Percentiles rank a stretch among this genome's conserved stretches.
Evolutionary conservation across 2,888 invertebrate genomes (phyloP).

Genomic region (Cancer borealis): DNA sequence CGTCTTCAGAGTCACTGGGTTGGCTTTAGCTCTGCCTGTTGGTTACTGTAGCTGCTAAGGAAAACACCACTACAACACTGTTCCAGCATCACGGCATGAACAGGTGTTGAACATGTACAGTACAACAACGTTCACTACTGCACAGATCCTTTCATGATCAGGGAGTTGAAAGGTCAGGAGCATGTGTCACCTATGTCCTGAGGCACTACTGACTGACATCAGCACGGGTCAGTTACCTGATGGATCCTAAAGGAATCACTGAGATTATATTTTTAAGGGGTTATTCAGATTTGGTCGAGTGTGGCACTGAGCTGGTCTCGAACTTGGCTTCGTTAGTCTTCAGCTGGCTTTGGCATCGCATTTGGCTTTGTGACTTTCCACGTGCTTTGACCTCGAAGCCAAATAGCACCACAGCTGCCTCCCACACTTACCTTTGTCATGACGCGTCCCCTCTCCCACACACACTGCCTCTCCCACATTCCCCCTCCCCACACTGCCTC

Average conservation of each 20-base stretch:
- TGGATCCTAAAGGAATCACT: background rate
- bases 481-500: slow-evolving; percentile 1
- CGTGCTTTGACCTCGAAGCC: background rate
- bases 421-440: slow-evolving; percentile 3
- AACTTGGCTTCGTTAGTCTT: background rate
- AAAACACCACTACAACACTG: background rate
- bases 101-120: background rate
- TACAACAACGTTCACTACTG: background rate
- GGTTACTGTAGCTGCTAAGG: background rate
- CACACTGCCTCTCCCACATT: background rate
- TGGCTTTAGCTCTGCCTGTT: background rate
- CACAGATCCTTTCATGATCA: background rate
- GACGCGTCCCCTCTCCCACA: background rate
- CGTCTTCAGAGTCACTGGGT: background rate
- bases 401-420: background rate
- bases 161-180: background rate
- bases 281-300: too few relatives aligned
- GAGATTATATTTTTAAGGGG: too few relatives aligned
- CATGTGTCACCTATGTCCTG: background rate
- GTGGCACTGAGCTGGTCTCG: background rate
- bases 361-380: background rate
- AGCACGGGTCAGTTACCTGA: background rate
- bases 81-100: background rate
- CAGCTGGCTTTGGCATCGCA: background rate
- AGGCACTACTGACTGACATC: background rate